phyloP scores from a whole-genome alignment of 1,140 invertebrate species.

The Ips typographus region DNA sequence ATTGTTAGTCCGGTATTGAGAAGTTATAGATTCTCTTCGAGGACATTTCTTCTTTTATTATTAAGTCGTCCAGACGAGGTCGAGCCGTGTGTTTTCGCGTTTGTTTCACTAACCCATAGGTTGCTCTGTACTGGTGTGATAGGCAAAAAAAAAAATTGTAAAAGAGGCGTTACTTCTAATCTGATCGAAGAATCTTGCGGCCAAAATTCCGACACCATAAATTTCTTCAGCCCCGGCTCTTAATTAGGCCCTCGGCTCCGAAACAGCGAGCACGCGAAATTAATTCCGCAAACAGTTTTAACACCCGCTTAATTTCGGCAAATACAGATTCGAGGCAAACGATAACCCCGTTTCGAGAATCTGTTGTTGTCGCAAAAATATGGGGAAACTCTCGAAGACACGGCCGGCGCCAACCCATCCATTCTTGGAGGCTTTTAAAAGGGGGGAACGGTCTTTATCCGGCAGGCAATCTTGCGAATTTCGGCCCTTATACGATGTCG shows the following conservation, averaged over 20 bases:
- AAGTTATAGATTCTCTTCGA: too few species aligned
- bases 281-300: conserved; percentile 16
- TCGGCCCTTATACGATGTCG: conserved; percentile 15
- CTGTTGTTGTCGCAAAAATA: background rate
- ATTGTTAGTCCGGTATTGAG: too few species aligned
- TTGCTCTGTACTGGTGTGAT: too few species aligned
- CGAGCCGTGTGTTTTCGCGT: too few species aligned
- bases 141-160: too few species aligned
- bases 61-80: too few species aligned
- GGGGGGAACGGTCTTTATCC: conserved; percentile 7
- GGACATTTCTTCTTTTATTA: too few species aligned
- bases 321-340: background rate
- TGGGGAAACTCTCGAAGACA: background rate
- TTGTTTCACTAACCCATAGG: too few species aligned
- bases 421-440: background rate
- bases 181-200: background rate
- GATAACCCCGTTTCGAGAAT: background rate
- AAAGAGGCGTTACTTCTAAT: background rate
- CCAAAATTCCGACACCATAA: conserved; percentile 8
- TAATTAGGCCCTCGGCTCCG: conserved; percentile 6
- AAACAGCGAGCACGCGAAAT: conserved; percentile 19
- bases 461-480: conserved; percentile 13
- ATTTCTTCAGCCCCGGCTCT: conserved; percentile 11
- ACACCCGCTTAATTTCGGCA: conserved; percentile 16
- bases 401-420: background rate